Base-by-base conservation (phyloP, 1,140 invertebrate genomes). In the Meloidogyne hapla region DNA sequence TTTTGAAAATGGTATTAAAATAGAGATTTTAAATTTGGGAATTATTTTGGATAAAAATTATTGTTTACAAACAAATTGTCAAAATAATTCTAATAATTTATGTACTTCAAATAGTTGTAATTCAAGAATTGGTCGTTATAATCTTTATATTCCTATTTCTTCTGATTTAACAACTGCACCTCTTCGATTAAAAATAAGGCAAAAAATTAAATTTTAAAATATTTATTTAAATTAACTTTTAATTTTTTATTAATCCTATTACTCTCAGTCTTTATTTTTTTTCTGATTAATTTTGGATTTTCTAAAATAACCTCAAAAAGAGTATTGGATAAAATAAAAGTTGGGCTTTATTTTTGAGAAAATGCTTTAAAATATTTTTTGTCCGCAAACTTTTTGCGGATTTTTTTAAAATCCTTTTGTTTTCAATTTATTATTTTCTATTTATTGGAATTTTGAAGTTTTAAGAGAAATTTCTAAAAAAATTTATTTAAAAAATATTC, bases 91-190 rank as follows among this genome's bases (percentile, higher is more conserved):
- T 0, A 56, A 56, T 56, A 56, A 56, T 56, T n/a, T 21, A 56
- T 56, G 48, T 56, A n/a, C 48, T n/a, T 42, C 12, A 42, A 42
- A 42, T 42, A 83, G 81, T 42, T 86, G 85, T 73, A 76, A 79
- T 65, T 72, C 79, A 15, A 48, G 71, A 26, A 77, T 69, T 25
- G 86, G 85, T 6, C 71, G 70, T n/a, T 86, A 80, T 81, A 82
- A 82, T 74, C 71, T 86, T 21, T 87, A 81, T 73, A 69, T 86
- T 18, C 85, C 85, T n/a, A 75, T 86, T 9, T 81, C 83, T n/a
- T 73, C 79, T n/a, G 78, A 80, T 56, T 69, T 86, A 62, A 79
- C 83, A 13, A 87, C 84, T 23, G 74, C 80, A 56, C 77, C 83
- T 1, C 6, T 86, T n/a, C 67, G 77, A 38, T 40, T 86, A n/a